phyloP scores from a whole-genome alignment of 2,797 vertebrate species.

The Darevskia nairensis region DNA sequence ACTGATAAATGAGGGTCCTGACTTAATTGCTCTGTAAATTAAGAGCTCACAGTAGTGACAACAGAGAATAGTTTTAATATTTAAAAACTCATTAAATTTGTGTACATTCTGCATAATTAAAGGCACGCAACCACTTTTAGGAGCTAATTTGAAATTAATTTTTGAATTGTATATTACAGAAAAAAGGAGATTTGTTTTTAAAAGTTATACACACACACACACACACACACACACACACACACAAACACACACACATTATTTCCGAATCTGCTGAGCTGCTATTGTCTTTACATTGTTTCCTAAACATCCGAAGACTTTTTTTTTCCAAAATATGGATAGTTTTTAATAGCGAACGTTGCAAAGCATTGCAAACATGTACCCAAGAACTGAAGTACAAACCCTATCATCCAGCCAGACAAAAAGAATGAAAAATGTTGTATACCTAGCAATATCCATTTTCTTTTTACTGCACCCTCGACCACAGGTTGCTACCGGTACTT shows the following conservation, averaged over 20 bases:
- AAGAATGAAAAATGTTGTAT: background rate
- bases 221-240: too few relatives aligned
- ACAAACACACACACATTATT: too few relatives aligned
- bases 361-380: background rate
- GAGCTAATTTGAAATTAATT: slow-evolving; percentile 81
- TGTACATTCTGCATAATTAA: slow-evolving; percentile 89
- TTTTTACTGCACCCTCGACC: slow-evolving; percentile 8
- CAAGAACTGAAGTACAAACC: slow-evolving; percentile 38
- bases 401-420: slow-evolving; percentile 1
- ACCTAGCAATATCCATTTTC: slow-evolving; percentile 19
- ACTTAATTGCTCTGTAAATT: slow-evolving; percentile 99
- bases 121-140: slow-evolving; percentile 77
- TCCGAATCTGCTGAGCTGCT: slow-evolving; percentile 51
- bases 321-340: slow-evolving; percentile 20
- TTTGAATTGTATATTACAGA: slow-evolving; percentile 77
- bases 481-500: slow-evolving; percentile 40
- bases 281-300: slow-evolving; percentile 47
- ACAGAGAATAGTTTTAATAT: slow-evolving; percentile 96
- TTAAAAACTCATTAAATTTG: slow-evolving; percentile 98
- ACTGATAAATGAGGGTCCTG: slow-evolving; percentile 97
- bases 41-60: slow-evolving; percentile 96
- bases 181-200: slow-evolving; percentile 61
- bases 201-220: too few relatives aligned
- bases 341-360: background rate
- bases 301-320: slow-evolving; percentile 18